A percentile compares a stretch with the other conserved stretches of the same genome.
phyloP scores from a whole-genome alignment of 2,888 invertebrate genomes.

The Neoascia interrupta region DNA sequence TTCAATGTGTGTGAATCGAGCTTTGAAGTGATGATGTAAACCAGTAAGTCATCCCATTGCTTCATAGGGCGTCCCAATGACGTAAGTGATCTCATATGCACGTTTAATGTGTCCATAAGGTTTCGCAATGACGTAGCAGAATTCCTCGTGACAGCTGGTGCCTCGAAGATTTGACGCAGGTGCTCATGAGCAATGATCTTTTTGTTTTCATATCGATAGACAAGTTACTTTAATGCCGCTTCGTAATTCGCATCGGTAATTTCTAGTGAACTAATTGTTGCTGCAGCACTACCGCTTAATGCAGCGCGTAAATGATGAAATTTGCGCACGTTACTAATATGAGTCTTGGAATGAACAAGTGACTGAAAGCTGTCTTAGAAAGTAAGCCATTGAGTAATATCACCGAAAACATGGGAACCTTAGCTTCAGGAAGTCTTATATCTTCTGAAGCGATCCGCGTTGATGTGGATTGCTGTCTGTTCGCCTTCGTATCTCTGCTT shows the following conservation, averaged over 20 bases:
- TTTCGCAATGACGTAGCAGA: neutral
- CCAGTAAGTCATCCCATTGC: neutral
- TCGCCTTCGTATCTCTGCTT: no score
- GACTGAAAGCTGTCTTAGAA: constrained; percentile 40
- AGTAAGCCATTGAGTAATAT: constrained; percentile 33
- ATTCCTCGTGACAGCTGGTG: no score
- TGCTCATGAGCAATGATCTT: constrained; percentile 25
- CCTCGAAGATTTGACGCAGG: constrained; percentile 32
- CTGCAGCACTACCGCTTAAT: constrained; percentile 17
- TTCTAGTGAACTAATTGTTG: constrained; percentile 46
- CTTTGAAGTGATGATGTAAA: neutral
- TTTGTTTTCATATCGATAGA: constrained; percentile 43
- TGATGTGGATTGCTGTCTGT: no score
- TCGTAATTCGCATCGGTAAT: constrained; percentile 49
- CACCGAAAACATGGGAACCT: constrained; percentile 36
- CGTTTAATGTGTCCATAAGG: neutral
- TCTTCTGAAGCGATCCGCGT: constrained; percentile 40
- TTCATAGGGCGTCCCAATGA: neutral
- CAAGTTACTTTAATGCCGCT: constrained; percentile 22
- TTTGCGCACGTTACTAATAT: constrained; percentile 22
- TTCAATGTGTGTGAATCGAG: no score
- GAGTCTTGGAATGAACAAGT: constrained; percentile 6
- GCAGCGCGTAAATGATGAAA: constrained; percentile 43
- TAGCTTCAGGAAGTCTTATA: constrained; percentile 42
- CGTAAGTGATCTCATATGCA: neutral